Percentiles rank a stretch among this genome's conserved stretches.
These are phyloP conservation scores for Eupithecia pulchellata DNA, from an alignment of 2,888 invertebrate species.

Conservation along the genomic window DNA sequence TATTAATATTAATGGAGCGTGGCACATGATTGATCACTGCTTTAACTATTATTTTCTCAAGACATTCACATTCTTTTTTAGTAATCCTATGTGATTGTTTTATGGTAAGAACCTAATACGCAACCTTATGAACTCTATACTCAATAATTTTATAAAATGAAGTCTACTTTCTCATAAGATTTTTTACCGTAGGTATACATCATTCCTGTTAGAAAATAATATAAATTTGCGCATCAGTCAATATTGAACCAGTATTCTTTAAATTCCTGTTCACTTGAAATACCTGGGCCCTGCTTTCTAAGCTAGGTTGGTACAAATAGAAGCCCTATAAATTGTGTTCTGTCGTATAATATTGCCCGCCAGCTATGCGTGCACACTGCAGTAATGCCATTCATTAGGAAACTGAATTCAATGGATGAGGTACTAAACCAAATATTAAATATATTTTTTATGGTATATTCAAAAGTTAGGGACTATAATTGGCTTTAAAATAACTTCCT, in stretches of 20 bases:
- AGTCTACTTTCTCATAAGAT: not conserved
- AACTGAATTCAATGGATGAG: not conserved
- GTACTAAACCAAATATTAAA: not conserved
- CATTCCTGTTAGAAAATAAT: not conserved
- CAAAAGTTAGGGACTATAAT: not conserved
- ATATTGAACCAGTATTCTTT: not conserved
- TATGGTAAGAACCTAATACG: not conserved
- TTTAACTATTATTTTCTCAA: conserved; percentile 24
- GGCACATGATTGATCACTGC: conserved; percentile 55
- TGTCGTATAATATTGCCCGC: conserved; percentile 35
- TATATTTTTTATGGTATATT: not conserved
- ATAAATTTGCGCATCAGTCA: not conserved
- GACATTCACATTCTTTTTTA: not conserved
- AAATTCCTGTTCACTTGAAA: not conserved
- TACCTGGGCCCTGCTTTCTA: not conserved
- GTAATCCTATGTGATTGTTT: not conserved
- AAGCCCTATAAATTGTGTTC: conserved; percentile 59
- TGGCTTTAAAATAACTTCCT: too few relatives aligned
- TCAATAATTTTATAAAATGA: not conserved
- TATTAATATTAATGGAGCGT: conserved; percentile 58
- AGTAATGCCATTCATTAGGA: conserved; percentile 12
- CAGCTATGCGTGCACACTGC: conserved; percentile 17
- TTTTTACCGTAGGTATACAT: not conserved
- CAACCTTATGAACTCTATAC: not conserved
- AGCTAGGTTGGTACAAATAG: conserved; percentile 50